These are phyloP conservation scores for Eospalax fontanierii DNA, from an alignment of 2,797 vertebrate genomes.

Conservation along the genomic window DNA sequence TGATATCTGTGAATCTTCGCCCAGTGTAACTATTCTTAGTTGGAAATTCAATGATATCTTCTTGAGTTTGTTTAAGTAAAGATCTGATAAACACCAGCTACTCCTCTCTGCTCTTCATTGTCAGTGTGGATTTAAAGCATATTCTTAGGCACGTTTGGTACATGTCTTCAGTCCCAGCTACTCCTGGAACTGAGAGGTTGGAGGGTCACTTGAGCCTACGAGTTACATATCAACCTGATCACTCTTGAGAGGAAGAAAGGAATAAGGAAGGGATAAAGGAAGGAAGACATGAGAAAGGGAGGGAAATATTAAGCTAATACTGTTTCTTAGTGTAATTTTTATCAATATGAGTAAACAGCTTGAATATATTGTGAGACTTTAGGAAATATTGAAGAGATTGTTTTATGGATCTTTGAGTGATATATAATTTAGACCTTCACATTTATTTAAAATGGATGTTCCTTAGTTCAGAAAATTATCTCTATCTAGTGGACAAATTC, in stretches of 20 bases:
- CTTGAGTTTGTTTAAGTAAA: background rate
- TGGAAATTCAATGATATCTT: background rate
- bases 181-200: background rate
- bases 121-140: slow-evolving; percentile 33
- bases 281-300: background rate
- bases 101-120: slow-evolving; percentile 10
- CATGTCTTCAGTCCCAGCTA: background rate
- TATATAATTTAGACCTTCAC: background rate
- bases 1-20: too few relatives aligned
- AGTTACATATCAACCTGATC: background rate
- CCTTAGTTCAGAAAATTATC: slow-evolving; percentile 65
- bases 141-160: background rate
- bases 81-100: background rate
- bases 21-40: background rate
- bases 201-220: background rate
- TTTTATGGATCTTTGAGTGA: background rate
- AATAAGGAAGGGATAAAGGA: background rate
- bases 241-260: background rate
- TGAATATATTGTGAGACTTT: background rate
- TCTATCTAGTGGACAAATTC: slow-evolving; percentile 85
- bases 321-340: slow-evolving; percentile 22
- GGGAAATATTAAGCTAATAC: slow-evolving; percentile 14
- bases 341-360: background rate
- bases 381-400: background rate
- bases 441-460: slow-evolving; percentile 32